A percentile compares a stretch with the other conserved stretches of the same genome.
These are phyloP conservation scores for Linnaemya tessellans DNA, from an alignment of 2,888 invertebrate species.

Conservation along the genomic window DNA sequence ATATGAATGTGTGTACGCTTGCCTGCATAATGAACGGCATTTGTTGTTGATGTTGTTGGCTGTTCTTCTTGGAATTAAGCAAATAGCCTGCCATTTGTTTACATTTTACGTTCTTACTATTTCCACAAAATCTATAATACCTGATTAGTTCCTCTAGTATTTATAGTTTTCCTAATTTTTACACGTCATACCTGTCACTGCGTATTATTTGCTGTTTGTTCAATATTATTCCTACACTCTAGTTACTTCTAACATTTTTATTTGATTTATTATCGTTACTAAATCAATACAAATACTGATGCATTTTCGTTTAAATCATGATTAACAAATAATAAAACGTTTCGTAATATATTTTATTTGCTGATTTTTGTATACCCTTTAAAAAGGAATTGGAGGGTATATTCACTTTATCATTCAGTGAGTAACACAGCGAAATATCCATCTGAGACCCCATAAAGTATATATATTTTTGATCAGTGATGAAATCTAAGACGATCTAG, in stretches of 20 bases:
- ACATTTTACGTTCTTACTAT: background rate
- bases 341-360: background rate
- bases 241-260: background rate
- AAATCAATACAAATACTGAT: background rate
- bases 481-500: too few relatives aligned
- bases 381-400: too few relatives aligned
- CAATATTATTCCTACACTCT: background rate
- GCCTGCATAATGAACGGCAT: background rate
- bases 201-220: background rate
- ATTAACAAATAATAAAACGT: background rate
- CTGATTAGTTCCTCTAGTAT: background rate
- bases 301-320: background rate
- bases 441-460: too few relatives aligned
- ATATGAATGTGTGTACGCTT: background rate
- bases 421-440: too few relatives aligned
- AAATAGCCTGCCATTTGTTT: background rate
- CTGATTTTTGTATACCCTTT: background rate
- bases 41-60: background rate
- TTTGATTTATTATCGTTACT: conserved; percentile 8
- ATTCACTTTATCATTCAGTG: too few relatives aligned
- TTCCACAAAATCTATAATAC: background rate
- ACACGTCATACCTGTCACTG: background rate
- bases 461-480: too few relatives aligned
- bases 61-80: background rate
- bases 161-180: background rate